Percentiles rank a stretch among this genome's conserved stretches.
Conservation (phyloP, 2,888 invertebrate genomes). For the Tupiocoris notatus region DNA sequence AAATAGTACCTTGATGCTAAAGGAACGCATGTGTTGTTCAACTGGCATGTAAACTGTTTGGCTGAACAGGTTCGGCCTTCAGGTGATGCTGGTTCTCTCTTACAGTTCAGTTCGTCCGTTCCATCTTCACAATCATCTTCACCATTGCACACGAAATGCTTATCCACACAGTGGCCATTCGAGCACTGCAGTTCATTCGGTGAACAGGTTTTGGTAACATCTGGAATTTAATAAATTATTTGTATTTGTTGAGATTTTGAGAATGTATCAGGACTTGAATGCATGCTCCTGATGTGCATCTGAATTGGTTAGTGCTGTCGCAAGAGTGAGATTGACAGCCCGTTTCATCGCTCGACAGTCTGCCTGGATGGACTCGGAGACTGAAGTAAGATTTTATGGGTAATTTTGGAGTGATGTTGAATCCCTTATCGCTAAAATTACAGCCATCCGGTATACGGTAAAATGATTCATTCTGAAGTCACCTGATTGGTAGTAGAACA, state of each 20-base stretch:
- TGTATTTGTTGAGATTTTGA: no score
- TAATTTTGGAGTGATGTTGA: no score
- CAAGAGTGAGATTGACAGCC: slow-evolving; percentile 55
- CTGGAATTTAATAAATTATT: no score
- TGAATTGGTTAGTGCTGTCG: slow-evolving; percentile 51
- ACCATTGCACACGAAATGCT: slow-evolving; percentile 53
- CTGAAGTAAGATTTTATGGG: no score
- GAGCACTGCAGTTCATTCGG: slow-evolving; percentile 51
- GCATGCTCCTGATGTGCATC: slow-evolving; percentile 54
- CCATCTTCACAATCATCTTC: slow-evolving; percentile 53
- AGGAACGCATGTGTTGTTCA: slow-evolving; percentile 51
- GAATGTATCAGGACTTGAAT: no score
- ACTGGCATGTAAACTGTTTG: slow-evolving; percentile 42
- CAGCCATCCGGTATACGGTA: no score
- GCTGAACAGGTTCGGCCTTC: neutral
- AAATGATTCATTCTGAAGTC: no score
- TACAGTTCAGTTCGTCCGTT: slow-evolving; percentile 53
- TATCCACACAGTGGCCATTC: slow-evolving; percentile 62
- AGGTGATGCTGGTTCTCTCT: neutral
- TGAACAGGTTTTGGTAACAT: neutral
- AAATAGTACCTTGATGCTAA: slow-evolving; percentile 50
- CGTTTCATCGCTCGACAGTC: slow-evolving; percentile 72
- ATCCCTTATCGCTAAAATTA: no score
- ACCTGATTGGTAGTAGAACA: no score
- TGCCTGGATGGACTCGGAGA: no score